Conservation (phyloP, 2,797 vertebrate species). For the Pterois miles region DNA sequence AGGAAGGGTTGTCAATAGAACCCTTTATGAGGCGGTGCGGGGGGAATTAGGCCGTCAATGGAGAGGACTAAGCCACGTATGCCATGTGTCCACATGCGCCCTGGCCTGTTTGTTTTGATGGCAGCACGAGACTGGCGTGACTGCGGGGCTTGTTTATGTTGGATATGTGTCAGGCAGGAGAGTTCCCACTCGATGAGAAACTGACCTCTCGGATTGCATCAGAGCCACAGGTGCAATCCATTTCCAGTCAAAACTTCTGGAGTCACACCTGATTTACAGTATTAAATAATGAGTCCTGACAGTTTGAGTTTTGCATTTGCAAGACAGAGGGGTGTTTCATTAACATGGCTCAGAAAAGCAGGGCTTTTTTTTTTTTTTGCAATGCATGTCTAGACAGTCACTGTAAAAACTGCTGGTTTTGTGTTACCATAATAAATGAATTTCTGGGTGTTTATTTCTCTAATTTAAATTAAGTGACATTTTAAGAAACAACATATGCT, state of each 20-base stretch:
- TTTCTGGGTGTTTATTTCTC: not conserved
- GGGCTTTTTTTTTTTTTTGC: too few relatives aligned
- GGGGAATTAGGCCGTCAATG: constrained; percentile 84
- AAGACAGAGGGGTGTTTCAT: not conserved
- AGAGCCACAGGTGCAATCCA: constrained; percentile 50
- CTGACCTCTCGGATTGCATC: constrained; percentile 68
- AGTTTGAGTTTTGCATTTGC: not conserved
- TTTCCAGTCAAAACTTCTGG: constrained; percentile 12
- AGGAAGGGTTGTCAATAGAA: constrained; percentile 80
- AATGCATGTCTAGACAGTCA: not conserved
- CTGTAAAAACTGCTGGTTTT: not conserved
- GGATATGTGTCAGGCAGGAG: constrained; percentile 67
- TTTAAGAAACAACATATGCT: not conserved
- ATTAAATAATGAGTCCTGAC: not conserved
- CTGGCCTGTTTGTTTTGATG: constrained; percentile 82
- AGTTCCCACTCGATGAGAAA: constrained; percentile 54
- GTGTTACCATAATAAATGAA: not conserved
- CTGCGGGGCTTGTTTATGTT: constrained; percentile 76
- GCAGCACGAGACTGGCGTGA: constrained; percentile 74
- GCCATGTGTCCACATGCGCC: constrained; percentile 58
- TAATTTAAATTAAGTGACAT: not conserved
- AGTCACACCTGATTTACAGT: not conserved
- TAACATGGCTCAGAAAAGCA: not conserved
- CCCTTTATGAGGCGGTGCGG: constrained; percentile 74
- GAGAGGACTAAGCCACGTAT: constrained; percentile 76